Evolutionary conservation across 2,113 vertebrate genomes (phyloP).

Genomic region (Chinchilla lanigera): DNA sequence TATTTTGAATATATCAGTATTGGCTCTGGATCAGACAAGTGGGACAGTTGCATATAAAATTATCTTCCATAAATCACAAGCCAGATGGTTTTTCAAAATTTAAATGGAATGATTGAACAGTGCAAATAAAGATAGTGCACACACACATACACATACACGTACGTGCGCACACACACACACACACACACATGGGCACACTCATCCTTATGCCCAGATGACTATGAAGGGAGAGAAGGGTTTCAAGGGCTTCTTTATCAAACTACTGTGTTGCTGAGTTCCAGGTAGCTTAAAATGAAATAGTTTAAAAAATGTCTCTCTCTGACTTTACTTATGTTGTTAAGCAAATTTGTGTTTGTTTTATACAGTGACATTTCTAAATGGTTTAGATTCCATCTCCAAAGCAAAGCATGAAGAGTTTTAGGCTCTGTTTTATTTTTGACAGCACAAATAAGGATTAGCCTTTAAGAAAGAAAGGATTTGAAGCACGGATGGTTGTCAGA

Average conservation of each 20-base stretch:
- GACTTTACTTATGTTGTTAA: neutral
- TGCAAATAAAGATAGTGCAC: neutral
- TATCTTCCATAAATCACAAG: neutral
- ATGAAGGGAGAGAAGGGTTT: neutral
- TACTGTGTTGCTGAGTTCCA: neutral
- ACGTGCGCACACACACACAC: neutral
- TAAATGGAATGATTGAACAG: neutral
- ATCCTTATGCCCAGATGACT: neutral
- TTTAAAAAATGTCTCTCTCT: neutral
- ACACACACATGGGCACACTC: accelerated
- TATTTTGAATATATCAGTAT: neutral
- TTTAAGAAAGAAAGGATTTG: neutral
- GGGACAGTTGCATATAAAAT: neutral
- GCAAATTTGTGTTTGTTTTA: neutral
- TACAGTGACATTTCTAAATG: neutral
- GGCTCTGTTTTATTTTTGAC: neutral
- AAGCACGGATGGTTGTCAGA: neutral
- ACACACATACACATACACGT: neutral
- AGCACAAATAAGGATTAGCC: neutral
- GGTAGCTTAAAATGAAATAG: neutral
- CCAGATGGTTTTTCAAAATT: neutral
- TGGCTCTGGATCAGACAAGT: neutral
- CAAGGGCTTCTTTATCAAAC: neutral
- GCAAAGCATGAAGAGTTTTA: neutral
- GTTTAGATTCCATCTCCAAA: neutral